Base-by-base conservation (phyloP, 2,797 vertebrate genomes). In the Silurus lanzhouensis region DNA sequence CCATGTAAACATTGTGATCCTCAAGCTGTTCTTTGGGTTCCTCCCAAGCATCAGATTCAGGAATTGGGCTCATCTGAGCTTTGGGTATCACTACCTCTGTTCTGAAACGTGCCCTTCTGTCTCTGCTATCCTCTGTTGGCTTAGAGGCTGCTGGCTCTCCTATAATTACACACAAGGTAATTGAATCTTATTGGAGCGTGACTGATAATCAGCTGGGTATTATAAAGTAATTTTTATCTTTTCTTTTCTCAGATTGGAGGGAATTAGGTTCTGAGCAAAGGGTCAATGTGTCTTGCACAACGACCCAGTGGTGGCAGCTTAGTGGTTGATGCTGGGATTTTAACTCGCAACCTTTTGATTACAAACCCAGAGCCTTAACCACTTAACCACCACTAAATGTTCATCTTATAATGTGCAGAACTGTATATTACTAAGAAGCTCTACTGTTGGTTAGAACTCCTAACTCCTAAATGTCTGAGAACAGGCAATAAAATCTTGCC, bases 31-130 rank as follows among this genome's bases (percentile, higher is more conserved):
- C 83, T 48, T 20, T 55, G 2, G 83, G 63, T 31, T 92, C 85
- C 25, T 80, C 74, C 75, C 86, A 84, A 66, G 68, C 68, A 48
- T 64, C 83, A 58, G 44, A 82, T 82, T 88, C 88, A 60, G 90
- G 88, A 20, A 87, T 81, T 3, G 90, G 89, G 78, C 60, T 89
- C 87, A 83, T 91, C n/a, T 86, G 83, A 20, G 64, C 48, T 31
- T 81, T 77, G 19, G 89, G 88, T 48, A 80, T 74, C 67, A 90
- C 89, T 46, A 91, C 77, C 20, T 91, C 87, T 27, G 92, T 76
- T 81, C 83, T 90, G 83, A 89, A 89, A 71, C 8, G 66, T 31
- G 60, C 58, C 75, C 46, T 85, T 74, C 83, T 85, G 60, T 82
- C 57, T 89, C 60, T 66, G 12, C 76, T 55, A 10, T 83, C 84